Base-by-base conservation (phyloP, 2,888 invertebrate species). In the Caenorhabditis uteleia region DNA sequence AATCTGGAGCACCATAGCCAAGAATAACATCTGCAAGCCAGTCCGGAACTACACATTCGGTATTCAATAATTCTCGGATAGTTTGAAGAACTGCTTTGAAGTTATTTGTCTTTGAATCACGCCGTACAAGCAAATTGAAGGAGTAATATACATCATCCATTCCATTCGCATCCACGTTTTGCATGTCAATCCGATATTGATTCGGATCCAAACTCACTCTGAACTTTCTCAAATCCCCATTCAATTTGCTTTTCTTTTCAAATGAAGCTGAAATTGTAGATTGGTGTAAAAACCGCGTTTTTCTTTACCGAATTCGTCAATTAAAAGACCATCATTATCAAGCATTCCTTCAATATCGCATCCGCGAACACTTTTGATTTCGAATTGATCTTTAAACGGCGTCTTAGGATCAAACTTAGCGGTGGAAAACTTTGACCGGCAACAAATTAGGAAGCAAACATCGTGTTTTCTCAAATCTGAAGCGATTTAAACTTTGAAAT, bases 31-130 rank as follows among this genome's bases (percentile, higher is more conserved):
- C 86, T 54, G 85, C 84, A 27, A 87, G 78, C 87, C 87, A 87
- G 68, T 86, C 86, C 0, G 95, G 95, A 4, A 95, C 95, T 12
- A 95, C 94, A 84, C 94, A 95, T 84, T 93, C 92, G 0, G 97
- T 97, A 84, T 99, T 99, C 95, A 99, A 95, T 73, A 99, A 87
- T 85, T 97, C 94, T 2, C 98, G 87, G 61, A 99, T 99, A 0
- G 98, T 99, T 85, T 97, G 95, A 77, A 99, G 85, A 1, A 99
- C 98, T 0, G 98, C 98, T 29, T 99, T 99, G 85, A 99, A 99
- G 85, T 99, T 99, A 84, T 99, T 99, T 85, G 98, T 95, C 83
- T 99, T 98, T 0, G 98, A 97, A 84, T 97, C 97, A n/a, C 98
- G 88, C 33, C 98, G 88, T 89, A 99, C 91, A 57, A 99, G 89